Evolutionary conservation across 2,113 vertebrate genomes (phyloP).

Genomic region (Phalacrocorax pelagicus): DNA sequence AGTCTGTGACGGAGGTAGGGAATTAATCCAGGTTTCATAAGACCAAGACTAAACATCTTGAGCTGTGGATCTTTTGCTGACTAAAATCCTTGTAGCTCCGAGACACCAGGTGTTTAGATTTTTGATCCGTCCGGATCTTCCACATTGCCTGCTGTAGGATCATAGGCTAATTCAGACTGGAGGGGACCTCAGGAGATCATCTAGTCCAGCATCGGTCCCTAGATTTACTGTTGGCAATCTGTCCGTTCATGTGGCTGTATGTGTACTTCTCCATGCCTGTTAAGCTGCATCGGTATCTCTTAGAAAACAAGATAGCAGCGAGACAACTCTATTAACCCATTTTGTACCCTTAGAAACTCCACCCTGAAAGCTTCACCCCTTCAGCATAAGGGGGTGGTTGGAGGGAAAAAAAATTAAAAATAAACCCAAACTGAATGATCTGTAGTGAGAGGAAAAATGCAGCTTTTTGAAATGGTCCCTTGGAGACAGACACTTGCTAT

Average conservation of each 20-base stretch:
- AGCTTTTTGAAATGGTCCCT: background rate
- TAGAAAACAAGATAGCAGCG: accelerated
- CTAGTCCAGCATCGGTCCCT: background rate
- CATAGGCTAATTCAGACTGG: accelerated
- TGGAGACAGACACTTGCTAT: background rate
- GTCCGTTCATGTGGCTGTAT: accelerated
- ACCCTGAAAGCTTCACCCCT: background rate
- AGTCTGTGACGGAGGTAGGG: background rate
- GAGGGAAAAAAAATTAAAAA: background rate
- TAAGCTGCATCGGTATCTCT: accelerated
- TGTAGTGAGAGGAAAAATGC: background rate
- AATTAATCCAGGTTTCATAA: background rate
- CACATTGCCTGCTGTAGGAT: background rate
- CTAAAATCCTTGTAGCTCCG: background rate
- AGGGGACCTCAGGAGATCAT: background rate
- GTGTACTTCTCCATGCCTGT: accelerated
- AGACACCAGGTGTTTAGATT: background rate
- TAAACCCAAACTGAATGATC: background rate
- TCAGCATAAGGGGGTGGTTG: background rate
- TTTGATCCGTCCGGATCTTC: background rate
- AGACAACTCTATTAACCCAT: accelerated
- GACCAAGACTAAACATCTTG: background rate
- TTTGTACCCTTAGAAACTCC: background rate
- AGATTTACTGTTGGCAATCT: background rate
- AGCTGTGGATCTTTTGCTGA: background rate